These are phyloP conservation scores for Clunio marinus DNA, from an alignment of 2,888 invertebrate species.

Conservation along the genomic window DNA sequence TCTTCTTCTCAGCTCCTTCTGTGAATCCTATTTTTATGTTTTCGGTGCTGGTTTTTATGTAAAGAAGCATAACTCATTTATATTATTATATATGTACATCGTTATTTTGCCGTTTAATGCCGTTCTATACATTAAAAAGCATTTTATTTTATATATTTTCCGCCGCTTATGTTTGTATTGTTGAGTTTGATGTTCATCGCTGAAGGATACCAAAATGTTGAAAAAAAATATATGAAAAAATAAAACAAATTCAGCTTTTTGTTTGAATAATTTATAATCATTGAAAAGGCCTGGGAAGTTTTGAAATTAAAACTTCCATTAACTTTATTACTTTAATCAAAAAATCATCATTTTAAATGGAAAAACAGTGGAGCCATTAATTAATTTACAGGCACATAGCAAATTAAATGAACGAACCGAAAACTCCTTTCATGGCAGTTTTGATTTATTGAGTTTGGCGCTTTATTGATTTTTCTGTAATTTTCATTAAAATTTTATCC, in stretches of 20 bases:
- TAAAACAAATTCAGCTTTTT: too few species aligned
- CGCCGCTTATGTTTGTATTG: not conserved
- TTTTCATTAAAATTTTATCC: too few species aligned
- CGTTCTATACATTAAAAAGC: not conserved
- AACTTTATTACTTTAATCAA: slow-evolving; percentile 35
- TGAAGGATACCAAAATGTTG: too few species aligned
- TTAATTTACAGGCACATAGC: slow-evolving; percentile 24
- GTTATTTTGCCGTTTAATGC: slow-evolving; percentile 3
- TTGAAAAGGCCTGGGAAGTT: slow-evolving; percentile 14
- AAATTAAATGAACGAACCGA: too few species aligned
- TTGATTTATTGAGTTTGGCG: too few species aligned
- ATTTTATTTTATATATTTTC: not conserved
- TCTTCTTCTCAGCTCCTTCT: too few species aligned
- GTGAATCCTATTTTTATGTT: not conserved
- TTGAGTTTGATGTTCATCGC: too few species aligned
- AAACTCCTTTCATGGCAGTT: too few species aligned
- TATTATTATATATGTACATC: not conserved
- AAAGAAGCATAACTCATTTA: slow-evolving; percentile 17
- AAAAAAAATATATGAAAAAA: too few species aligned
- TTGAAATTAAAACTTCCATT: slow-evolving; percentile 37
- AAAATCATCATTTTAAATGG: slow-evolving; percentile 29
- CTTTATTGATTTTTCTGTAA: too few species aligned
- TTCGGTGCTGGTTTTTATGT: not conserved
- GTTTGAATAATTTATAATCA: not conserved
- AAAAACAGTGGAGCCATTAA: not conserved